Percentiles rank a stretch among this genome's conserved stretches.
These are phyloP conservation scores for Campoplex nolae DNA, from an alignment of 2,888 invertebrate genomes.

Conservation along the genomic window DNA sequence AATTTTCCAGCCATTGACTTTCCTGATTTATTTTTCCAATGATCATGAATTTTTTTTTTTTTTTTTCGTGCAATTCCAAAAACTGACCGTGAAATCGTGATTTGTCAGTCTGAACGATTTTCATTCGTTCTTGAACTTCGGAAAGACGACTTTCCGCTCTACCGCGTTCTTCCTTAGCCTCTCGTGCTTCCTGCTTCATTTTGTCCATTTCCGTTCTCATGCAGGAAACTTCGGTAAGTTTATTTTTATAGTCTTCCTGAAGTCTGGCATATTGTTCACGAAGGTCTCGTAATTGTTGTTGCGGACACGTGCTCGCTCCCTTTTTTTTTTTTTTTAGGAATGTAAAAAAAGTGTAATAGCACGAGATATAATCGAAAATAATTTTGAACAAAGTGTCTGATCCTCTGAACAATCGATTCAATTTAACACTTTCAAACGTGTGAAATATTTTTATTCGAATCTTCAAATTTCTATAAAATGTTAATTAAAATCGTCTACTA, in stretches of 20 bases:
- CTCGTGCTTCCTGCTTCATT: conserved; percentile 83
- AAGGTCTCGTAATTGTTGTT: conserved; percentile 87
- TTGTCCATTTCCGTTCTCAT: conserved; percentile 86
- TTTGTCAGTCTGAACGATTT: conserved; percentile 82
- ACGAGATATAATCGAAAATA: neutral
- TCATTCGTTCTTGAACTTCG: conserved; percentile 86
- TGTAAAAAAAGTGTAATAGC: conserved; percentile 4
- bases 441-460: neutral
- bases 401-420: neutral
- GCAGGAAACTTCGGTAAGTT: conserved; percentile 88
- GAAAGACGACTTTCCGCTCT: conserved; percentile 87
- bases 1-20: neutral
- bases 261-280: conserved; percentile 87
- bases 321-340: conserved; percentile 6
- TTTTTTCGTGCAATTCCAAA: neutral
- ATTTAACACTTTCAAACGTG: neutral
- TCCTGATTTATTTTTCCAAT: neutral
- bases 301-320: conserved; percentile 80
- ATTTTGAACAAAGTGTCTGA: neutral
- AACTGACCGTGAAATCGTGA: conserved; percentile 79
- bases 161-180: conserved; percentile 85
- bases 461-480: neutral
- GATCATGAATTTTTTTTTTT: neutral
- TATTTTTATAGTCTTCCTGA: conserved; percentile 89
- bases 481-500: neutral